These are phyloP conservation scores for Anodontia alba DNA, from an alignment of 2,888 invertebrate genomes.

Conservation along the genomic window DNA sequence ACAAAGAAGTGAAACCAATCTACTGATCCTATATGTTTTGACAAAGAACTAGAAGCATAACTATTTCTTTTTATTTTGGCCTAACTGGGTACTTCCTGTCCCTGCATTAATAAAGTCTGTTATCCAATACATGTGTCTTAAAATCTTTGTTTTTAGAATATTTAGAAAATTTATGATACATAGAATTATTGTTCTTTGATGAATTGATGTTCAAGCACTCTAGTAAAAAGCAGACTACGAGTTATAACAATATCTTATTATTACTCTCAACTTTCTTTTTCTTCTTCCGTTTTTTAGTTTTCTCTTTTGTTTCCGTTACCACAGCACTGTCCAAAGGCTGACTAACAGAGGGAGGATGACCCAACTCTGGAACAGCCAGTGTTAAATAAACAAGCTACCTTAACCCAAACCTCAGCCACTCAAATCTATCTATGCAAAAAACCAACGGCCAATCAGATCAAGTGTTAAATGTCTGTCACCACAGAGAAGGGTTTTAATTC, in stretches of 20 bases:
- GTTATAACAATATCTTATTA: constrained; percentile 21
- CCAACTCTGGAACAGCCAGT: constrained; percentile 75
- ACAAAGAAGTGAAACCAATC: too few relatives aligned
- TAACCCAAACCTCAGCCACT: constrained; percentile 32
- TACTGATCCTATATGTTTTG: too few relatives aligned
- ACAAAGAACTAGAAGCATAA: too few relatives aligned
- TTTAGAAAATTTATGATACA: too few relatives aligned
- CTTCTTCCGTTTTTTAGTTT: constrained; percentile 78
- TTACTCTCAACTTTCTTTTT: constrained; percentile 76
- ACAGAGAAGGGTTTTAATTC: neutral
- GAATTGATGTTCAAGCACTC: constrained; percentile 4
- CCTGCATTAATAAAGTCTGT: too few relatives aligned
- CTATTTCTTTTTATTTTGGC: too few relatives aligned
- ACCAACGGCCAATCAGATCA: neutral
- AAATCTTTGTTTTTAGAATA: too few relatives aligned
- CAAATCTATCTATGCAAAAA: constrained; percentile 16
- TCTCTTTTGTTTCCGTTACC: constrained; percentile 69
- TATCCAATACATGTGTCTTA: too few relatives aligned
- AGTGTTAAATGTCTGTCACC: constrained; percentile 14
- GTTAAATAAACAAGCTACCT: constrained; percentile 6
- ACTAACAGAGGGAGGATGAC: constrained; percentile 63
- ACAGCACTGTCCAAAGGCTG: constrained; percentile 51
- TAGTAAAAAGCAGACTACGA: constrained; percentile 23
- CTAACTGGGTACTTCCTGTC: too few relatives aligned
- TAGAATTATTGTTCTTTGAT: too few relatives aligned